Percentiles rank a stretch among this genome's conserved stretches.
Evolutionary conservation across 2,113 vertebrate genomes (phyloP).

Genomic region (Oceanodroma tethys): DNA sequence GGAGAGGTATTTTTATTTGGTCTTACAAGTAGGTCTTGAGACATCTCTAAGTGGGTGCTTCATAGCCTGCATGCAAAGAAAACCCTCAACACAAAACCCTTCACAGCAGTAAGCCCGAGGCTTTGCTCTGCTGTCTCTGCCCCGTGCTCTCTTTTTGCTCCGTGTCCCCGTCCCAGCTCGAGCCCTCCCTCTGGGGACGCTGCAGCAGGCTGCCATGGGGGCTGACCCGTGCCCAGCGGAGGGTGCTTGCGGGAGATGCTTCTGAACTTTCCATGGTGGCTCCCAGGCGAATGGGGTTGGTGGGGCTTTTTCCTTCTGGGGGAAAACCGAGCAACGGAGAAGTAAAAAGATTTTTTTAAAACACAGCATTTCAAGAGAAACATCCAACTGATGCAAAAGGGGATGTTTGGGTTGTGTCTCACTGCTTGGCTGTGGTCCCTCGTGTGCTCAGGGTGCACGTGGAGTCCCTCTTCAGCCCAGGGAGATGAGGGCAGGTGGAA

Average conservation of each 20-base stretch:
- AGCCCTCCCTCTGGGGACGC: not conserved
- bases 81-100: not conserved
- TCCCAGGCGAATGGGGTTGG: not conserved
- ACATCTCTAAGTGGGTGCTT: not conserved
- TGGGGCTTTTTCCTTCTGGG: not conserved
- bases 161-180: not conserved
- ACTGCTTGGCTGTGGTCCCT: not conserved
- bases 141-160: not conserved
- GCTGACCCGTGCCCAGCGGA: not conserved
- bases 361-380: not conserved
- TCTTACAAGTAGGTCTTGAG: conserved; percentile 40
- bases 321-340: rapidly evolving
- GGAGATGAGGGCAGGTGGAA: not conserved
- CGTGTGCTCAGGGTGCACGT: rapidly evolving
- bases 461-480: not conserved
- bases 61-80: not conserved
- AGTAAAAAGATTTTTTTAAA: no score
- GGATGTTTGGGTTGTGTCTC: not conserved
- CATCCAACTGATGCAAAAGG: not conserved
- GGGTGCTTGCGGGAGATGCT: not conserved
- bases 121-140: not conserved
- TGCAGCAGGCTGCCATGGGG: not conserved
- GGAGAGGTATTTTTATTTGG: conserved; percentile 27
- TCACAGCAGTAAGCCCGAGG: not conserved
- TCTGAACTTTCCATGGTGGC: not conserved